Evolutionary conservation across 2,797 vertebrate genomes (phyloP).

Genomic region (Potorous gilbertii): DNA sequence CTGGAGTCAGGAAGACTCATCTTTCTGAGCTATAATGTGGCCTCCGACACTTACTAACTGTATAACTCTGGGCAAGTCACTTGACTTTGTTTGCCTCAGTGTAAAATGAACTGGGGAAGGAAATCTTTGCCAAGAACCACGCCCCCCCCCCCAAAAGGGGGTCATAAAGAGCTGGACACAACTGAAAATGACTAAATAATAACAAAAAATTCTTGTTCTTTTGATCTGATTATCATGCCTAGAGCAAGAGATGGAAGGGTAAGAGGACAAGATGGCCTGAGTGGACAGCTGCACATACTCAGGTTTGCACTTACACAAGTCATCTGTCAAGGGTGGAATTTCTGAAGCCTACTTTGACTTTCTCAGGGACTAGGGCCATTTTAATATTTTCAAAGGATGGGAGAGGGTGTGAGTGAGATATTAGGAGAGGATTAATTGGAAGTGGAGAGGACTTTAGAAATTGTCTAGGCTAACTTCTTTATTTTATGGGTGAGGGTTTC

Average conservation of each 20-base stretch:
- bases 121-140: background rate
- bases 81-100: background rate
- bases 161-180: background rate
- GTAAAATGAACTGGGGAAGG: background rate
- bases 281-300: background rate
- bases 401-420: background rate
- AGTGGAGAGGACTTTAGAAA: background rate
- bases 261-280: background rate
- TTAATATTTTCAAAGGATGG: background rate
- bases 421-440: background rate
- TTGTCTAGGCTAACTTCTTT: background rate
- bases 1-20: background rate
- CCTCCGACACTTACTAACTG: background rate
- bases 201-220: background rate
- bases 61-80: background rate
- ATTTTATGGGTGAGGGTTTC: background rate
- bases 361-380: background rate
- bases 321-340: background rate
- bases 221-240: background rate
- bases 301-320: background rate
- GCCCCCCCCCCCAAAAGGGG: too few species aligned
- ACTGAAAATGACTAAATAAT: background rate
- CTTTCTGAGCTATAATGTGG: background rate
- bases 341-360: background rate
- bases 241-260: background rate